A percentile compares a stretch with the other conserved stretches of the same genome.
Conservation (phyloP, 2,113 vertebrate genomes). For the Macrotis lagotis region DNA sequence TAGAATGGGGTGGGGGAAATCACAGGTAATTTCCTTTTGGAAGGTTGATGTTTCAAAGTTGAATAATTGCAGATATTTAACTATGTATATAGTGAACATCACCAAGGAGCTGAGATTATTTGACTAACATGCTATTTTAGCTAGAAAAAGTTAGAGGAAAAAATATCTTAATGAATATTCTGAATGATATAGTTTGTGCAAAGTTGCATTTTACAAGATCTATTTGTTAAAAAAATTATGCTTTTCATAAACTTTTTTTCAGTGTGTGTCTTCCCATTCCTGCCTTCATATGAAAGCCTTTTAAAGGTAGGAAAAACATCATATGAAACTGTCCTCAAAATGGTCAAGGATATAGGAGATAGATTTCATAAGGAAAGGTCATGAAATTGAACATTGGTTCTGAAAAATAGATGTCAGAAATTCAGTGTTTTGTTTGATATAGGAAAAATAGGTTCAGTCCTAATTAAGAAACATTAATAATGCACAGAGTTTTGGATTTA, state of each 20-base stretch:
- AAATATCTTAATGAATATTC: not conserved
- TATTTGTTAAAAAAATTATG: not conserved
- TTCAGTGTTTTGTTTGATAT: not conserved
- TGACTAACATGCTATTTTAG: not conserved
- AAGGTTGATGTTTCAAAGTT: not conserved
- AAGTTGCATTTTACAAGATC: slow-evolving; percentile 4
- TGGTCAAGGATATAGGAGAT: not conserved
- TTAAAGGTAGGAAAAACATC: slow-evolving; percentile 1
- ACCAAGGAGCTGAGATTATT: not conserved
- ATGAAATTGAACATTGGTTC: not conserved
- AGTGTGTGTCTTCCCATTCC: not conserved
- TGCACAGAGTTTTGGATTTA: not conserved
- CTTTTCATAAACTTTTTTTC: slow-evolving; percentile 13
- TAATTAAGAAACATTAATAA: not conserved
- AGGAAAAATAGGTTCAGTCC: not conserved
- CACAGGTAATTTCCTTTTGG: not conserved
- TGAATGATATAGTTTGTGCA: not conserved
- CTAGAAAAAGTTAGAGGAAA: not conserved
- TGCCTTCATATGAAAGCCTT: not conserved
- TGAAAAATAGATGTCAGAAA: not conserved
- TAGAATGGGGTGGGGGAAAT: not conserved
- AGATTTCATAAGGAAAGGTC: not conserved
- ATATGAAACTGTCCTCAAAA: not conserved
- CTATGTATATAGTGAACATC: not conserved
- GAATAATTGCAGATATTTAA: slow-evolving; percentile 2